Base-by-base conservation (phyloP, 2,888 invertebrate genomes). In the Dryocosmus kuriphilus region DNA sequence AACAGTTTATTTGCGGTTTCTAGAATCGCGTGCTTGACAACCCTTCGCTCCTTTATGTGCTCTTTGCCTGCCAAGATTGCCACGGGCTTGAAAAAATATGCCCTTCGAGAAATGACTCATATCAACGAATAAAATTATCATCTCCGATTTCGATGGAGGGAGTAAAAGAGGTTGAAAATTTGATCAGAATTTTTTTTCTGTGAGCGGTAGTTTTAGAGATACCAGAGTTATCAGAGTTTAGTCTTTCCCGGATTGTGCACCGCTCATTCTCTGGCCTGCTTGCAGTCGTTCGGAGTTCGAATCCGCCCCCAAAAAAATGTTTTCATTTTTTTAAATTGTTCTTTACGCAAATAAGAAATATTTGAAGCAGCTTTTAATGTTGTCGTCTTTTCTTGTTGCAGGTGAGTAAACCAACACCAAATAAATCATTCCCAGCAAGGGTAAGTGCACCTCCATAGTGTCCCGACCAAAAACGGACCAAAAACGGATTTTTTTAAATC, bases 21-120 rank as follows among this genome's bases (percentile, higher is more conserved):
- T 74, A 75, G 77, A 79, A 81, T 79, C 79, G 79, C 81, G 76
- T 81, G 81, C 65, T 79, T 76, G 63, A 78, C 75, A 75, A 76
- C 79, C 74, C 79, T 81, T 81, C 77, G 46, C 61, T 73, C 27
- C 38, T 55, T 71, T 46, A 51, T 71, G 30, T n/a, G 71, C 71
- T 71, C 51, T 71, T 71, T 71, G 51, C 51, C 71, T 71, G 71
- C 71, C 71, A 8, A 11, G 51, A 55, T 71, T 71, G 71, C n/a
- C 30, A 51, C 5, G 51, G 46, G 19, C 8, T 30, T 30, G 1
- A 24, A 38, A 19, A 65, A 65, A 38, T 38, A 41, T 3, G 16
- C 41, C 22, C 22, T 24, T 24, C 24, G 2, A 35, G 16, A 38
- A 38, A 38, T 65, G 24, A 38, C 16, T 65, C 19, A 65, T 24